Conservation (phyloP, 2,888 invertebrate species). For the Steromphala cineraria region DNA sequence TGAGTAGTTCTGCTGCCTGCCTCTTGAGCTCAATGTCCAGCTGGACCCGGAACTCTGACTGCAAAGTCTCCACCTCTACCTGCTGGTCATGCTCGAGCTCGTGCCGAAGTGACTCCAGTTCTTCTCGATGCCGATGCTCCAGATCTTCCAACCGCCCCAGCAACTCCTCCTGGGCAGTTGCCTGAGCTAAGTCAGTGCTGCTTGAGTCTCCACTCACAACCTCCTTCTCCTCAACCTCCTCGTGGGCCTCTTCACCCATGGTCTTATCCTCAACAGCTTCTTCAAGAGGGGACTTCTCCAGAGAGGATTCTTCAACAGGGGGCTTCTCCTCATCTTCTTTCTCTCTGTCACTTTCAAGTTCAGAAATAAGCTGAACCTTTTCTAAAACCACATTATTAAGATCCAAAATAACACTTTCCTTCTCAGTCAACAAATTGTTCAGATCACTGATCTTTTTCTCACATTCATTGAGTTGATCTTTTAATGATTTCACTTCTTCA, state of each 20-base stretch:
- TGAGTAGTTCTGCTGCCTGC: slow-evolving; percentile 53
- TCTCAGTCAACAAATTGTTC: slow-evolving; percentile 24
- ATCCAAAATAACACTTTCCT: not conserved
- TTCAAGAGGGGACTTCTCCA: slow-evolving; percentile 42
- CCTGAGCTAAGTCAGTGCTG: not conserved
- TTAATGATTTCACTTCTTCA: slow-evolving; percentile 30
- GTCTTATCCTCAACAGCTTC: slow-evolving; percentile 29
- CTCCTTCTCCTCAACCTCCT: slow-evolving; percentile 44
- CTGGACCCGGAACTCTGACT: slow-evolving; percentile 62
- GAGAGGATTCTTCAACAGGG: slow-evolving; percentile 41
- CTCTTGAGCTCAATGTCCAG: slow-evolving; percentile 62
- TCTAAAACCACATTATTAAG: slow-evolving; percentile 29
- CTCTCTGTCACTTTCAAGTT: slow-evolving; percentile 42
- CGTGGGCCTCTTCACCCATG: slow-evolving; percentile 43
- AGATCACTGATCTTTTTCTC: not conserved
- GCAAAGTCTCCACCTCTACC: slow-evolving; percentile 53
- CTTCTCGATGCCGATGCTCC: slow-evolving; percentile 34
- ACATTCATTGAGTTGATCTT: slow-evolving; percentile 29
- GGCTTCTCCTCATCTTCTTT: slow-evolving; percentile 35
- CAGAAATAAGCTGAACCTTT: slow-evolving; percentile 43
- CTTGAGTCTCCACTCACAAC: not conserved
- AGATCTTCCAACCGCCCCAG: slow-evolving; percentile 38
- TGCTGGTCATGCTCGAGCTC: slow-evolving; percentile 61
- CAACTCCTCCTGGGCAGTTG: slow-evolving; percentile 24
- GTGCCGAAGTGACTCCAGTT: slow-evolving; percentile 50